phyloP scores from a whole-genome alignment of 2,113 vertebrate genomes.

The Varanus komodoensis region DNA sequence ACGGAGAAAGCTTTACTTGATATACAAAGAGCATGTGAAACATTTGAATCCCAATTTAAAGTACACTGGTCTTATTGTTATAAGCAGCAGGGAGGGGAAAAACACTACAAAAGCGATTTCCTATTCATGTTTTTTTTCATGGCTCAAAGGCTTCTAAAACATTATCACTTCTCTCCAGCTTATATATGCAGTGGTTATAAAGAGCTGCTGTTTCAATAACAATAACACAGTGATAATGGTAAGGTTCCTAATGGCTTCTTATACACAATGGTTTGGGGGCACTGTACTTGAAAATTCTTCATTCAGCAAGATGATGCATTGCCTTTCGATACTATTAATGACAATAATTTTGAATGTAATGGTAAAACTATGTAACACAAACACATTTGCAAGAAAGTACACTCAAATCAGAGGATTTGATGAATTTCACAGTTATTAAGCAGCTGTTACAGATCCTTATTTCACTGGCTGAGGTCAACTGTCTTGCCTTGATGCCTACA shows the following conservation, averaged over 20 bases:
- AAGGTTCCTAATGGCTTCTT: not conserved
- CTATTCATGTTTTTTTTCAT: constrained; percentile 11
- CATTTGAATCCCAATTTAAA: not conserved
- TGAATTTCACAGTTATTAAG: constrained; percentile 2
- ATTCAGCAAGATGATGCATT: not conserved
- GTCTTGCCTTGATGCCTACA: not conserved
- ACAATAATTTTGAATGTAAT: not conserved
- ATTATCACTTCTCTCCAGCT: constrained; percentile 12
- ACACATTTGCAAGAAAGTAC: not conserved
- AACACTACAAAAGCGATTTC: constrained; percentile 23
- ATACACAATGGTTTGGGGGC: accelerated
- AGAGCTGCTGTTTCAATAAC: constrained; percentile 12
- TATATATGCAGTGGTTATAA: constrained; percentile 8
- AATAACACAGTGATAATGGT: not conserved
- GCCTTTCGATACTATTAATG: accelerated
- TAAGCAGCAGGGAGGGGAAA: not conserved
- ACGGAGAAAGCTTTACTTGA: not conserved
- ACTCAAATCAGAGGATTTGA: not conserved
- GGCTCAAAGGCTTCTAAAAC: constrained; percentile 47
- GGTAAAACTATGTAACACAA: not conserved
- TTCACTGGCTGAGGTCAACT: not conserved
- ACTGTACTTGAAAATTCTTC: constrained; percentile 24
- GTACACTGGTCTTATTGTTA: not conserved
- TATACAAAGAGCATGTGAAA: not conserved
- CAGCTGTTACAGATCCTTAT: not conserved